These are phyloP conservation scores for Vulpes lagopus DNA, from an alignment of 2,113 vertebrate genomes.

Conservation along the genomic window DNA sequence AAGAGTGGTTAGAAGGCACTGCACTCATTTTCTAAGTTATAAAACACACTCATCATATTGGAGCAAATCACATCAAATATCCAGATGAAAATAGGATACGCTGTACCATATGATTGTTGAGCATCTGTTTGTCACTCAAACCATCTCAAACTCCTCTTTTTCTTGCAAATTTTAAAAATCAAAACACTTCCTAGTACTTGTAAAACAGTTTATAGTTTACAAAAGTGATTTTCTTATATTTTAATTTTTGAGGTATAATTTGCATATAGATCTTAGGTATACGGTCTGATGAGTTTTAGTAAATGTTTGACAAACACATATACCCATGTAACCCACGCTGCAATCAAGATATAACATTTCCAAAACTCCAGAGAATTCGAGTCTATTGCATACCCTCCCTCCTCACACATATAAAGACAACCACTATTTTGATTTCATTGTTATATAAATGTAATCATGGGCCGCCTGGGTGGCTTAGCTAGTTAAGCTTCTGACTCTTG, in stretches of 20 bases:
- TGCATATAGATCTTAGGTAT: not conserved
- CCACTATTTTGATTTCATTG: not conserved
- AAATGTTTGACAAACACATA: slow-evolving; percentile 13
- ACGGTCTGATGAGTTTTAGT: not conserved
- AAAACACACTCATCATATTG: slow-evolving; percentile 4
- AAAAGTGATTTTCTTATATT: not conserved
- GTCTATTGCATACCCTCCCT: not conserved
- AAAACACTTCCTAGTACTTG: not conserved
- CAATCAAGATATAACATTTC: not conserved
- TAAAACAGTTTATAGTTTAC: not conserved
- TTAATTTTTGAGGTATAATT: slow-evolving; percentile 20
- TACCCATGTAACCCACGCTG: not conserved
- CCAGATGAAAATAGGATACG: not conserved
- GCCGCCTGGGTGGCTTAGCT: not conserved
- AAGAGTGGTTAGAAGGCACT: not conserved
- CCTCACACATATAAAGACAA: not conserved
- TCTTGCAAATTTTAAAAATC: slow-evolving; percentile 45
- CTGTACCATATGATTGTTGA: not conserved
- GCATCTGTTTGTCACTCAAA: not conserved
- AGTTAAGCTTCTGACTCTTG: not conserved
- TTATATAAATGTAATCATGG: not conserved
- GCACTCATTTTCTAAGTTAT: not conserved
- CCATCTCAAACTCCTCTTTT: slow-evolving; percentile 10
- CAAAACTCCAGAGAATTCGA: not conserved
- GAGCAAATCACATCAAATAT: not conserved